phyloP scores from a whole-genome alignment of 2,888 invertebrate species.

The Tineola bisselliella region DNA sequence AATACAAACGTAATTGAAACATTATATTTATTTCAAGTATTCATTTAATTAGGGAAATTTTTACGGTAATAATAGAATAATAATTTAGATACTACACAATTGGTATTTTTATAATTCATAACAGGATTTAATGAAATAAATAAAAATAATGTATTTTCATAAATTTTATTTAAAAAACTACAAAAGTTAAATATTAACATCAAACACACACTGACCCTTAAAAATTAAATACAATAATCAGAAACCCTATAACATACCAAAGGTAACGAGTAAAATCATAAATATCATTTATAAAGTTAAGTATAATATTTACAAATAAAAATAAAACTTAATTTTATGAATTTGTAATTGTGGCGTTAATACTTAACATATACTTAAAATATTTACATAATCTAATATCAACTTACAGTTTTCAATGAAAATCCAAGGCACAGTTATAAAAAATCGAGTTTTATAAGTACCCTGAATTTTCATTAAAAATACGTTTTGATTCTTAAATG shows the following conservation, averaged over 20 bases:
- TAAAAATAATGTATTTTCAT: background rate
- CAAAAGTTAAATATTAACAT: background rate
- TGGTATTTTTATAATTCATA: background rate
- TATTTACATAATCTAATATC: conserved; percentile 15
- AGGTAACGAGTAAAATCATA: background rate
- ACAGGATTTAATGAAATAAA: background rate
- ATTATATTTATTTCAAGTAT: background rate
- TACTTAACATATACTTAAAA: conserved; percentile 2
- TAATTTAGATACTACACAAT: background rate
- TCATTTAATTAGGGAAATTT: too few relatives aligned
- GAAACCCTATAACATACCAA: background rate
- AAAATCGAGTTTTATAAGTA: background rate
- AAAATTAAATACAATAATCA: background rate
- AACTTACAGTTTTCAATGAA: conserved; percentile 21
- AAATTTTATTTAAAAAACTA: background rate
- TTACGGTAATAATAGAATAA: too few relatives aligned
- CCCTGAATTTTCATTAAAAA: background rate
- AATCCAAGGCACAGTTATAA: conserved; percentile 13
- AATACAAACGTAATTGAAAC: background rate
- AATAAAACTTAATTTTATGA: background rate
- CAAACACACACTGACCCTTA: background rate
- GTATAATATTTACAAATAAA: conserved; percentile 10
- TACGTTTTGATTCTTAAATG: background rate
- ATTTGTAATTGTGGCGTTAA: conserved; percentile 6
- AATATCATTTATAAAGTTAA: background rate